A percentile compares a stretch with the other conserved stretches of the same genome.
Conservation (phyloP, 2,113 vertebrate genomes). For the Pteronura brasiliensis region DNA sequence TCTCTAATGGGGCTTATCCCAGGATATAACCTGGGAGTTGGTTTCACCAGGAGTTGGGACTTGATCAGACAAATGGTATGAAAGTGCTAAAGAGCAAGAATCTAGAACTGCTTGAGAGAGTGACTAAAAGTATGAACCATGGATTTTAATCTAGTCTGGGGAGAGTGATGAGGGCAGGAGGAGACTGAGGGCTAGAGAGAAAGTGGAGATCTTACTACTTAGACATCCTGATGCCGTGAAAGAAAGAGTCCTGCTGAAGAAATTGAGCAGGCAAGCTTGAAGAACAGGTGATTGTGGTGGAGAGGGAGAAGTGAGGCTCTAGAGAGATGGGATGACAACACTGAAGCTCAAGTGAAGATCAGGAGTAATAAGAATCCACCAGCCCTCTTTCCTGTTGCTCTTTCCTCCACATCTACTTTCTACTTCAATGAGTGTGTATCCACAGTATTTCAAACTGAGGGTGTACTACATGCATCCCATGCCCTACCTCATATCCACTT, state of each 20-base stretch:
- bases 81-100: background rate
- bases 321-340: background rate
- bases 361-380: background rate
- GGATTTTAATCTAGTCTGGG: background rate
- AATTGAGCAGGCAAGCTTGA: background rate
- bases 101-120: background rate
- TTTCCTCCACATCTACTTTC: background rate
- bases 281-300: background rate
- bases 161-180: background rate
- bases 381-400: background rate
- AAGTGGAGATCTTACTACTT: background rate
- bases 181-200: background rate
- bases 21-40: background rate
- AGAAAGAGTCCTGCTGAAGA: background rate
- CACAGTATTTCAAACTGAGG: background rate
- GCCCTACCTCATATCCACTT: background rate
- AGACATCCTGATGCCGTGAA: background rate
- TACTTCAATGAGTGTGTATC: background rate
- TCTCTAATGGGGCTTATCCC: background rate
- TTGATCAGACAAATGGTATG: background rate
- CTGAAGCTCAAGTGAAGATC: background rate
- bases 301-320: background rate
- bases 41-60: background rate
- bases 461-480: background rate
- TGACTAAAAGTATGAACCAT: background rate